Evolutionary conservation across 2,113 vertebrate species (phyloP).

Genomic region (Forbesichthys papilliferus): DNA sequence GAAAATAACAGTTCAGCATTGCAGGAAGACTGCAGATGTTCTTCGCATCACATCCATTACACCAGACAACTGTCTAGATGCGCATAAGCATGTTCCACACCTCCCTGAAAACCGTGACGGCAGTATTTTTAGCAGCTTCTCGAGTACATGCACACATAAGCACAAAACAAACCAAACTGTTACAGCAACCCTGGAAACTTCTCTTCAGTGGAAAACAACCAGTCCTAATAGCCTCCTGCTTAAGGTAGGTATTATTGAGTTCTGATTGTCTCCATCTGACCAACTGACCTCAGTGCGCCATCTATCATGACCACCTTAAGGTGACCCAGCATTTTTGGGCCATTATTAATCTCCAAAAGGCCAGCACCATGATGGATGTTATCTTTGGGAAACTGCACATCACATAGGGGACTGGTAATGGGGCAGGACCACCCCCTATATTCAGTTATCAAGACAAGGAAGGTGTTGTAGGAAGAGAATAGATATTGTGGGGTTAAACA

Average conservation of each 20-base stretch:
- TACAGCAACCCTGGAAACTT: slow-evolving; percentile 5
- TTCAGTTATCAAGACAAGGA: slow-evolving; percentile 27
- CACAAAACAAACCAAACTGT: slow-evolving; percentile 30
- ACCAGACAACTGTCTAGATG: slow-evolving; percentile 30
- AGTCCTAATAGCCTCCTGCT: slow-evolving; percentile 28
- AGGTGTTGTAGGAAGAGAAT: neutral
- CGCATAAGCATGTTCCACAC: slow-evolving; percentile 21
- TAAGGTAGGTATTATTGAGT: slow-evolving; percentile 62
- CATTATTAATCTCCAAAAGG: slow-evolving; percentile 54
- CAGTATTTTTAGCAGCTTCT: slow-evolving; percentile 15
- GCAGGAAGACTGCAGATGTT: slow-evolving; percentile 36
- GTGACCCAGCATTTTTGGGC: slow-evolving; percentile 30
- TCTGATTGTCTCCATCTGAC: slow-evolving; percentile 57
- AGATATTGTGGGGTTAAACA: slow-evolving; percentile 34
- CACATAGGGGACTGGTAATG: slow-evolving; percentile 43
- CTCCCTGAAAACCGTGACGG: neutral
- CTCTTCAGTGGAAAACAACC: slow-evolving; percentile 9
- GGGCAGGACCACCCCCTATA: slow-evolving; percentile 38
- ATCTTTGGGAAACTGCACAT: slow-evolving; percentile 53
- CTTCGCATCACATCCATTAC: slow-evolving; percentile 25
- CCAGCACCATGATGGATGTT: slow-evolving; percentile 49
- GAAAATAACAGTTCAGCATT: slow-evolving; percentile 14
- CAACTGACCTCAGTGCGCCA: slow-evolving; percentile 62
- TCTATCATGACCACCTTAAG: slow-evolving; percentile 63
- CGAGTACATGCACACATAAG: slow-evolving; percentile 14